These are phyloP conservation scores for Patiria miniata DNA, from an alignment of 35 echinoderm and acorn worm species.

Conservation along the genomic window DNA sequence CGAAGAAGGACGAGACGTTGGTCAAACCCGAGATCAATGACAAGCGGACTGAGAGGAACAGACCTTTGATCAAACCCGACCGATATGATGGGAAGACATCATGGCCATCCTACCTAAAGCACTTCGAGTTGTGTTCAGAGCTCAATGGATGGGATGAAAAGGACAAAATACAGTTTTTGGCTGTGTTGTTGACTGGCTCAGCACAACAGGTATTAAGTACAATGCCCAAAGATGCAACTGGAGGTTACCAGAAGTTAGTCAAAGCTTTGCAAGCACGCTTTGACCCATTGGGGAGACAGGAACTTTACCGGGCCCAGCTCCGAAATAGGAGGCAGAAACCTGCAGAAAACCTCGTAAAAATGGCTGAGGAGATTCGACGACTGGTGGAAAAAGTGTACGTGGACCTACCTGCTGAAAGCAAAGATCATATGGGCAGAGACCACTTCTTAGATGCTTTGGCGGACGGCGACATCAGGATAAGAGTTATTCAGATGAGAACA, in stretches of 20 bases:
- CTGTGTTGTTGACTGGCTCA: not conserved
- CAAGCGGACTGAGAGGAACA: not conserved
- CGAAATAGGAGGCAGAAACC: not conserved
- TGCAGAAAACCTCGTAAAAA: not conserved
- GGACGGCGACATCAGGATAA: not conserved
- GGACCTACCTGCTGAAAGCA: not conserved
- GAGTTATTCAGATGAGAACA: conserved; percentile 9
- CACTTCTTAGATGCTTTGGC: not conserved
- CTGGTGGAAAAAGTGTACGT: not conserved
- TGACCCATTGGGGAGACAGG: not conserved
- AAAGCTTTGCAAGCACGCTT: not conserved
- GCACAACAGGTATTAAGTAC: not conserved
- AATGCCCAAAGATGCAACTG: not conserved
- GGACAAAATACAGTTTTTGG: not conserved
- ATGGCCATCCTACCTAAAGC: conserved; percentile 11
- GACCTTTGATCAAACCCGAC: not conserved
- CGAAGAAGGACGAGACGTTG: not conserved
- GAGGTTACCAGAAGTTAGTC: not conserved
- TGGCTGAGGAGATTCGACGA: not conserved
- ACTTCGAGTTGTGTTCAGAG: not conserved
- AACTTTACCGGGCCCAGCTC: not conserved
- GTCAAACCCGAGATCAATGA: not conserved
- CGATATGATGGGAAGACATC: not conserved
- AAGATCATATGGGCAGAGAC: not conserved
- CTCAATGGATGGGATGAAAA: not conserved